phyloP scores from a whole-genome alignment of 2,113 vertebrate species.

The Catagonus wagneri region DNA sequence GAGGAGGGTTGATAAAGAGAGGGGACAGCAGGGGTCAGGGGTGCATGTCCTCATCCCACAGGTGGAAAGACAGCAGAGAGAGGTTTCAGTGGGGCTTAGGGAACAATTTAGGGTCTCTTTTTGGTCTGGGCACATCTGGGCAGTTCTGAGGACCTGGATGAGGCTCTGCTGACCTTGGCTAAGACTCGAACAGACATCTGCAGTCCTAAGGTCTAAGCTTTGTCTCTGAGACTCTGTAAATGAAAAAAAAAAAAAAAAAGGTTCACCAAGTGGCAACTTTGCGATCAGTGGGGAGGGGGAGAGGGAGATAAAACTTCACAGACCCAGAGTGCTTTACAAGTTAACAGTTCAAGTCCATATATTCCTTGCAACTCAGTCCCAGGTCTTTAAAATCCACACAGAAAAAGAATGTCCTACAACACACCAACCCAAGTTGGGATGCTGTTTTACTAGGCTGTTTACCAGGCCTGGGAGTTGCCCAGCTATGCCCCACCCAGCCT shows the following conservation, averaged over 20 bases:
- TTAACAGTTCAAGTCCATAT: not conserved
- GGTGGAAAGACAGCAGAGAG: not conserved
- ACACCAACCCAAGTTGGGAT: not conserved
- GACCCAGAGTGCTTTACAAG: not conserved
- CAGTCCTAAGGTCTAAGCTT: not conserved
- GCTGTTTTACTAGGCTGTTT: not conserved
- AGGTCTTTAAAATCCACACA: not conserved
- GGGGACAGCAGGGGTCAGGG: too few species aligned
- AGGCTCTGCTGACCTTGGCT: not conserved
- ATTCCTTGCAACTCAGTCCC: not conserved
- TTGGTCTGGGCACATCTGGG: not conserved
- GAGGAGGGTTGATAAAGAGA: not conserved
- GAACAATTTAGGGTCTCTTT: not conserved
- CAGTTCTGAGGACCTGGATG: not conserved
- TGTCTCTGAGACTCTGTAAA: not conserved
- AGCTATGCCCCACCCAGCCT: not conserved
- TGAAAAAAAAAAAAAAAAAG: not conserved
- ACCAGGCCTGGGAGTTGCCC: not conserved
- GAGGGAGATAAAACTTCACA: not conserved
- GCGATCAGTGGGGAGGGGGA: not conserved
- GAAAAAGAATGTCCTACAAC: not conserved
- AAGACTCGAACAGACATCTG: accelerated
- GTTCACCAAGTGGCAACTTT: not conserved
- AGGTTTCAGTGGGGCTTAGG: not conserved
- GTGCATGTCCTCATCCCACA: not conserved